These are phyloP conservation scores for Pachydiplax longipennis DNA, from an alignment of 2,888 invertebrate genomes.

Conservation along the genomic window DNA sequence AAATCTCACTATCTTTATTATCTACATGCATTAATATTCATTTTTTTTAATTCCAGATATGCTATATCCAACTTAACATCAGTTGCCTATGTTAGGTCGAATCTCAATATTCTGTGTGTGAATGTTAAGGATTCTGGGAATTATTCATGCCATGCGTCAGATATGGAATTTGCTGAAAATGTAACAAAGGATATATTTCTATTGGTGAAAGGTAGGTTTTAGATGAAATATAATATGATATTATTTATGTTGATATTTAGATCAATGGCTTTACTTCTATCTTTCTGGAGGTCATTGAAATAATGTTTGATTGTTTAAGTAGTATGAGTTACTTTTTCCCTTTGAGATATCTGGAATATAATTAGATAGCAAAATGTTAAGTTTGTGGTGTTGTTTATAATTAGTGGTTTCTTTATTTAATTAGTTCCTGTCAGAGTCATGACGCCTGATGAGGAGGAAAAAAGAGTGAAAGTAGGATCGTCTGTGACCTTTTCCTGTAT, in stretches of 20 bases:
- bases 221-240: background rate
- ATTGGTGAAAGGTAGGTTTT: background rate
- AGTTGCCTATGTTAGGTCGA: background rate
- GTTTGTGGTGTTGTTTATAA: background rate
- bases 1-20: too few species aligned
- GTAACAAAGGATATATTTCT: background rate
- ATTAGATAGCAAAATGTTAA: background rate
- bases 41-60: background rate
- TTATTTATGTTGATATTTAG: background rate
- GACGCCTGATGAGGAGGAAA: slow-evolving; percentile 62
- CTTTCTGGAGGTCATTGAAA: background rate
- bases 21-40: too few species aligned
- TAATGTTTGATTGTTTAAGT: background rate
- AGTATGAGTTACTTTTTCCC: background rate
- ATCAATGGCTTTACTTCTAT: background rate
- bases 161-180: background rate
- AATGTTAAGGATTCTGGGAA: background rate
- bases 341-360: background rate
- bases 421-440: slow-evolving; percentile 62
- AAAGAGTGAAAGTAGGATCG: slow-evolving; percentile 64
- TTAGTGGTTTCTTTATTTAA: slow-evolving; percentile 57
- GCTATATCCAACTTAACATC: background rate
- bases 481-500: slow-evolving; percentile 65
- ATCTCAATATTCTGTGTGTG: slow-evolving; percentile 1
- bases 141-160: slow-evolving; percentile 28